These are phyloP conservation scores for Chlorocebus sabaeus DNA, from an alignment of 2,113 vertebrate genomes.

Conservation along the genomic window DNA sequence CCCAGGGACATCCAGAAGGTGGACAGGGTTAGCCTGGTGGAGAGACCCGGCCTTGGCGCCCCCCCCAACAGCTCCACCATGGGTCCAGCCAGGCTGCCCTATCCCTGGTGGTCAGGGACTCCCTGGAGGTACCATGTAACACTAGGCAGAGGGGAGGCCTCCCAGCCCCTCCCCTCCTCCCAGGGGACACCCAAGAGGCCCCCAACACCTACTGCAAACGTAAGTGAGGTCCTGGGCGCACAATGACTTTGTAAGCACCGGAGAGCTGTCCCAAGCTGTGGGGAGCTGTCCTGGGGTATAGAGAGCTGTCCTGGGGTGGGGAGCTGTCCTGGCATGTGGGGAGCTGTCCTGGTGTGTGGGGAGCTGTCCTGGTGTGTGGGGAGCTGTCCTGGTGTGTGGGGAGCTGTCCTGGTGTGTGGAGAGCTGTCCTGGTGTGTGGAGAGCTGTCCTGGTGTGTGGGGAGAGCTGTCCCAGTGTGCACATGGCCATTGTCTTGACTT, in stretches of 20 bases:
- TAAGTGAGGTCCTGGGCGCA: too few species aligned
- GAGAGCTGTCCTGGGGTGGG: too few species aligned
- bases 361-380: rapidly evolving
- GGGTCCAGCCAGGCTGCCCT: rapidly evolving
- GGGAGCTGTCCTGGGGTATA: too few species aligned
- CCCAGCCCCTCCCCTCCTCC: background rate
- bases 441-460: rapidly evolving
- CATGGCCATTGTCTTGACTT: background rate
- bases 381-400: rapidly evolving
- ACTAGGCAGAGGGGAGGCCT: background rate
- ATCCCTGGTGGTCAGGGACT: background rate
- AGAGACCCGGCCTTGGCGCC: background rate
- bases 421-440: rapidly evolving
- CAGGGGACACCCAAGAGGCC: background rate
- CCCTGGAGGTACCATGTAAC: background rate
- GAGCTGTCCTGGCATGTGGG: rapidly evolving
- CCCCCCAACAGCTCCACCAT: rapidly evolving
- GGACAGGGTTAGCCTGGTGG: rapidly evolving
- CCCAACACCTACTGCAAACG: rapidly evolving
- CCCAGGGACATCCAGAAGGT: background rate
- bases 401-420: rapidly evolving
- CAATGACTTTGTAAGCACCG: rapidly evolving
- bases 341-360: rapidly evolving
- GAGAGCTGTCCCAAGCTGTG: too few species aligned
- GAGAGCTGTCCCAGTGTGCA: too few species aligned